These are phyloP conservation scores for Nesospiza acunhae DNA, from an alignment of 2,113 vertebrate species.

Conservation along the genomic window DNA sequence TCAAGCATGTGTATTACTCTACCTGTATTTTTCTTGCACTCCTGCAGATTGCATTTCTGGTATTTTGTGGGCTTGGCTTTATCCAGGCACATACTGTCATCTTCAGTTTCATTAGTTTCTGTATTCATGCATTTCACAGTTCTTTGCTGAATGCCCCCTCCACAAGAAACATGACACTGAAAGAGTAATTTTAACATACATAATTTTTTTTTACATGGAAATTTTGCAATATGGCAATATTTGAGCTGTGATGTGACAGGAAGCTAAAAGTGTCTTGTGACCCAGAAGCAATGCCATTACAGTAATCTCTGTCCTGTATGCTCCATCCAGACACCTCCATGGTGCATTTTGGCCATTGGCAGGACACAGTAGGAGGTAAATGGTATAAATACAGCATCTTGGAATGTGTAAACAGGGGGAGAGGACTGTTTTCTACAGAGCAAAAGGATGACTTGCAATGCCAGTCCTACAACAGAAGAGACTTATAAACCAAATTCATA, in stretches of 20 bases:
- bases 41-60: slow-evolving; percentile 69
- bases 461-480: background rate
- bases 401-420: background rate
- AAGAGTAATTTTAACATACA: slow-evolving; percentile 1
- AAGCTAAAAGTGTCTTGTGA: background rate
- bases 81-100: slow-evolving; percentile 55
- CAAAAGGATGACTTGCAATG: background rate
- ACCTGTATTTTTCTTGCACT: slow-evolving; percentile 70
- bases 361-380: background rate
- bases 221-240: background rate
- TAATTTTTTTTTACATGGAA: background rate
- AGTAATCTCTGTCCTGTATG: background rate
- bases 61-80: slow-evolving; percentile 57
- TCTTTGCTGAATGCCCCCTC: slow-evolving; percentile 74
- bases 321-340: background rate
- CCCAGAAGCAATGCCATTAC: background rate
- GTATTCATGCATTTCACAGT: slow-evolving; percentile 63
- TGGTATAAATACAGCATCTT: background rate
- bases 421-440: background rate
- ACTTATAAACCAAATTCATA: background rate
- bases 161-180: slow-evolving; percentile 78
- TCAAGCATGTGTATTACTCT: background rate
- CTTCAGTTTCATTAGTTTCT: slow-evolving; percentile 55
- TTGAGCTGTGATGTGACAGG: background rate
- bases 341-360: background rate